Conservation (phyloP, 2,888 invertebrate genomes). For the Nebria brevicollis region DNA sequence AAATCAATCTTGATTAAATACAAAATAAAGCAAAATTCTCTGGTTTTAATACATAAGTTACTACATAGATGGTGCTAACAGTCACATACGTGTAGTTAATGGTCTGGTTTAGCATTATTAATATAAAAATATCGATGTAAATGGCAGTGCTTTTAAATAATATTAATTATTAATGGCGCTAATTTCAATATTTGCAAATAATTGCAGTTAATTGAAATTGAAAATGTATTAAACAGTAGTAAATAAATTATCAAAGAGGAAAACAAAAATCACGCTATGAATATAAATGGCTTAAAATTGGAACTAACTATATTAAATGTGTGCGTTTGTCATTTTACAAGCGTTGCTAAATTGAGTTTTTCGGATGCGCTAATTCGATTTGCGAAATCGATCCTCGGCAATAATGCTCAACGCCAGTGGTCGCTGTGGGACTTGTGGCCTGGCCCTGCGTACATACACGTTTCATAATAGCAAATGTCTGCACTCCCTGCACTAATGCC, state of each 20-base stretch:
- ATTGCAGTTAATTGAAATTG: not conserved
- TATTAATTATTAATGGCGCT: not conserved
- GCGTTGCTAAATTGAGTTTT: slow-evolving; percentile 25
- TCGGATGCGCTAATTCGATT: slow-evolving; percentile 23
- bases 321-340: slow-evolving; percentile 21
- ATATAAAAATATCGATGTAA: not conserved
- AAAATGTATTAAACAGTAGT: not conserved
- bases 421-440: slow-evolving; percentile 12
- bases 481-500: not conserved
- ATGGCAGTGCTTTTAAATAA: not conserved
- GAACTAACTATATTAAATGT: slow-evolving; percentile 9
- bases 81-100: too few relatives aligned
- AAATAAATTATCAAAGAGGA: not conserved
- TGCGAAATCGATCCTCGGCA: slow-evolving; percentile 13
- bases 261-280: slow-evolving; percentile 1
- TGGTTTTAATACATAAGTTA: too few relatives aligned
- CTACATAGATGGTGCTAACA: too few relatives aligned
- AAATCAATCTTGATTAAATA: too few relatives aligned
- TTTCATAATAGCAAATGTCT: slow-evolving; percentile 21
- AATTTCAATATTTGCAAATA: not conserved
- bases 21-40: too few relatives aligned
- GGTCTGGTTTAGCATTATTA: too few relatives aligned
- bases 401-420: slow-evolving; percentile 15
- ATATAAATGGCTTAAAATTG: not conserved
- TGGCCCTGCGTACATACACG: slow-evolving; percentile 14